A percentile compares a stretch with the other conserved stretches of the same genome.
Evolutionary conservation across 2,113 vertebrate genomes (phyloP).

Genomic region (Chionomys nivalis): DNA sequence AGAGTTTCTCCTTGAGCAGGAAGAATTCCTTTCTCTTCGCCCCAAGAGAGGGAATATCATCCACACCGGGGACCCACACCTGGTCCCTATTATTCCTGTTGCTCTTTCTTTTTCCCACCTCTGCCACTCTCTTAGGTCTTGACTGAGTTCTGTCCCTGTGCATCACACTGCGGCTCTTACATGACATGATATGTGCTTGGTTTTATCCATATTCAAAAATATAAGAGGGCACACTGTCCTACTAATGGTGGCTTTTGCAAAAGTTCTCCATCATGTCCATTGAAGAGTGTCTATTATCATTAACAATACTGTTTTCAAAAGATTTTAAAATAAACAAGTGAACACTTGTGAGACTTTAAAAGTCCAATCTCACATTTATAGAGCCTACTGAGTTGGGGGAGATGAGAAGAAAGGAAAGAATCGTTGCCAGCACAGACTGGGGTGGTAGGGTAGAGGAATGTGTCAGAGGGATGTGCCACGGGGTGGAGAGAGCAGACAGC

Average conservation of each 20-base stretch:
- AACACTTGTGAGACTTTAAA: not conserved
- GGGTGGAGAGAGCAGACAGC: fast-evolving
- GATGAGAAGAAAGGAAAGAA: not conserved
- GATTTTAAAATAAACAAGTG: not conserved
- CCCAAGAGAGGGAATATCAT: too few relatives aligned
- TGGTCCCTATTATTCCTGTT: fast-evolving
- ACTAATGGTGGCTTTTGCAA: not conserved
- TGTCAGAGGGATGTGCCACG: too few relatives aligned
- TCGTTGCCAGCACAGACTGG: fast-evolving
- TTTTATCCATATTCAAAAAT: too few relatives aligned
- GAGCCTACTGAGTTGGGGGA: fast-evolving
- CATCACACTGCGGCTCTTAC: fast-evolving
- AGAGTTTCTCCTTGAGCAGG: not conserved
- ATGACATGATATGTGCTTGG: not conserved
- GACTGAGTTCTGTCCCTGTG: not conserved
- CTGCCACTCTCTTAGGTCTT: not conserved
- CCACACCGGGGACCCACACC: too few relatives aligned
- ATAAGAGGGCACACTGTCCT: not conserved
- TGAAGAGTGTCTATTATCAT: slow-evolving; percentile 7
- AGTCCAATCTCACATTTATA: not conserved
- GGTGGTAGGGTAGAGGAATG: fast-evolving
- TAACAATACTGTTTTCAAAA: not conserved
- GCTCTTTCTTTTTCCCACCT: not conserved
- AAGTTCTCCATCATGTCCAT: not conserved
- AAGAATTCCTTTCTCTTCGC: not conserved